phyloP scores from a whole-genome alignment of 2,797 vertebrate genomes.

The Sebastes trivittatus region DNA sequence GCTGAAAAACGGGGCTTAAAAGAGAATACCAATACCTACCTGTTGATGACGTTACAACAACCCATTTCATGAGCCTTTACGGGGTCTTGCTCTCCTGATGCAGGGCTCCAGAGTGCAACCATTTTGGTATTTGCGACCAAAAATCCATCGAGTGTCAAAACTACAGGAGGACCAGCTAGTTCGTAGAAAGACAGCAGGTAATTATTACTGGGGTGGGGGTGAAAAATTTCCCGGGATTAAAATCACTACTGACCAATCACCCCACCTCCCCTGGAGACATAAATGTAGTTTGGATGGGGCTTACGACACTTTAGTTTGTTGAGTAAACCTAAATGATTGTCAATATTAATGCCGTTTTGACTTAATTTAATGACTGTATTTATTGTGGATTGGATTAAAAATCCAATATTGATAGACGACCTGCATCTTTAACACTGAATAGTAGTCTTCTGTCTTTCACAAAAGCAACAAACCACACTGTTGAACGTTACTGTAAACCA shows the following conservation, averaged over 20 bases:
- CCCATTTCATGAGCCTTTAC: neutral
- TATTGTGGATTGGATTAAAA: neutral
- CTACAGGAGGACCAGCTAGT: neutral
- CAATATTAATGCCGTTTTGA: neutral
- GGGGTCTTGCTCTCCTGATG: neutral
- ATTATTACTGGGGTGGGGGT: too few relatives aligned
- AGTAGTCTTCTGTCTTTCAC: neutral
- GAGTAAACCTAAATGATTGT: neutral
- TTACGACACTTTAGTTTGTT: neutral
- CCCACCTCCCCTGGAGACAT: neutral
- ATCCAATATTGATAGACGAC: neutral
- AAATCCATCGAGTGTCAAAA: neutral
- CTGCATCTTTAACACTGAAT: neutral
- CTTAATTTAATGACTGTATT: neutral
- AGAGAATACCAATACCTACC: neutral
- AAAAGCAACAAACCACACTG: neutral
- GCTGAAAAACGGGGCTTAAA: neutral
- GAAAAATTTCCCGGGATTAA: neutral
- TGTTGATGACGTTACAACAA: neutral
- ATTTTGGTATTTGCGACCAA: too few relatives aligned
- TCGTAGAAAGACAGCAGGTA: neutral
- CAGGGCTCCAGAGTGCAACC: too few relatives aligned
- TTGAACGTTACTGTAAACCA: neutral
- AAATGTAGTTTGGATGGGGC: neutral
- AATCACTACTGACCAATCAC: neutral